Conservation (phyloP, 2,888 invertebrate species). For the Pterobdella sp. region DNA sequence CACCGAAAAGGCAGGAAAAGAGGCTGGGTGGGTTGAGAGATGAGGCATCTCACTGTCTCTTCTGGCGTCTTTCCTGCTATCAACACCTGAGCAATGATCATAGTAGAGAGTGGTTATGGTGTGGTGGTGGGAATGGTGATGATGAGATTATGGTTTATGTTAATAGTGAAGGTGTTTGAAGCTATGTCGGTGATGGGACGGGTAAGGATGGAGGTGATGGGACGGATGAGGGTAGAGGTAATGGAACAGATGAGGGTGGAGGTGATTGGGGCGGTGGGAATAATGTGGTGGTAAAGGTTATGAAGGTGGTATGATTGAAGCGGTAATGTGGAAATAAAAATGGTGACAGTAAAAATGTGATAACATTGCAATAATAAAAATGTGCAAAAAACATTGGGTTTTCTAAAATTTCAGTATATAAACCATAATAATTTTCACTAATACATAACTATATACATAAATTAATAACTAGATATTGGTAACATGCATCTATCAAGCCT, state of each 20-base stretch:
- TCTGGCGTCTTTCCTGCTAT: constrained; percentile 16
- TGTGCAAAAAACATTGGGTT: too few relatives aligned
- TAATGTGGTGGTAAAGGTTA: background rate
- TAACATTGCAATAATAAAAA: too few relatives aligned
- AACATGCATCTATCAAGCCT: too few relatives aligned
- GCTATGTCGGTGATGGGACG: background rate
- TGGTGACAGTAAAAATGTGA: background rate
- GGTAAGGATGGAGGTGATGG: background rate
- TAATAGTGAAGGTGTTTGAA: background rate
- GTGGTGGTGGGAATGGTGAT: background rate
- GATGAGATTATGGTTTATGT: too few relatives aligned
- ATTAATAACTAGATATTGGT: too few relatives aligned
- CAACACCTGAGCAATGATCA: background rate
- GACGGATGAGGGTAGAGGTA: background rate
- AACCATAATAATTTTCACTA: too few relatives aligned
- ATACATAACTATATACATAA: too few relatives aligned
- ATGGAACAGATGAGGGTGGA: background rate
- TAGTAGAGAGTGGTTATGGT: background rate
- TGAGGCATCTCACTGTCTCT: constrained; percentile 22
- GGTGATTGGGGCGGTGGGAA: background rate
- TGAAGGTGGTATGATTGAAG: background rate
- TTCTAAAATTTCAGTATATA: too few relatives aligned
- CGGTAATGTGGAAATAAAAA: background rate
- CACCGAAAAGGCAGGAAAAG: constrained; percentile 16
- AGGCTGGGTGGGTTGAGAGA: constrained; percentile 5